Conservation (phyloP, 1,140 invertebrate species). For the Nymphalis io region DNA sequence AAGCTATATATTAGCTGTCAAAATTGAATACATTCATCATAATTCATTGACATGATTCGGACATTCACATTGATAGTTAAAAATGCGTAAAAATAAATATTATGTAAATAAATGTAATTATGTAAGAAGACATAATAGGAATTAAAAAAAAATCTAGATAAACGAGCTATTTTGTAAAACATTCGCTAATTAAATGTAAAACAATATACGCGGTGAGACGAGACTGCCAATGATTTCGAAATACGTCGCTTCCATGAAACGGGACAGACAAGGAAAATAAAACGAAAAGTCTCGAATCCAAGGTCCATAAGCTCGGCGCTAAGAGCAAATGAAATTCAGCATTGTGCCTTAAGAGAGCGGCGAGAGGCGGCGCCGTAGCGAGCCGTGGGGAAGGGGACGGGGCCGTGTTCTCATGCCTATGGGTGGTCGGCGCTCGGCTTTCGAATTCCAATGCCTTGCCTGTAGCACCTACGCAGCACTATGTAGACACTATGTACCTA, state of each 20-base stretch:
- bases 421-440: conserved; percentile 78
- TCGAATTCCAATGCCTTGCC: conserved; percentile 77
- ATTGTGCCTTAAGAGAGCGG: conserved; percentile 70
- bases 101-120: not conserved
- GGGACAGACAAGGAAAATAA: conserved; percentile 43
- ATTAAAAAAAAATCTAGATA: not conserved
- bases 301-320: conserved; percentile 53
- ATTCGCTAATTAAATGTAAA: not conserved
- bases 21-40: conserved; percentile 34
- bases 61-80: not conserved
- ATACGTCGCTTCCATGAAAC: conserved; percentile 34
- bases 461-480: conserved; percentile 77
- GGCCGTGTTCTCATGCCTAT: conserved; percentile 75
- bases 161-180: not conserved
- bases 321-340: conserved; percentile 76
- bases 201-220: not conserved
- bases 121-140: not conserved
- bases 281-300: conserved; percentile 55
- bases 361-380: conserved; percentile 64
- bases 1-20: conserved; percentile 32
- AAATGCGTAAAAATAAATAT: not conserved
- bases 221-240: conserved; percentile 15
- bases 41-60: not conserved
- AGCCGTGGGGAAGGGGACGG: conserved; percentile 70
- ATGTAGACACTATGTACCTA: conserved; percentile 33